Percentiles rank a stretch among this genome's conserved stretches.
phyloP scores from a whole-genome alignment of 2,113 vertebrate genomes.

The human region DNA sequence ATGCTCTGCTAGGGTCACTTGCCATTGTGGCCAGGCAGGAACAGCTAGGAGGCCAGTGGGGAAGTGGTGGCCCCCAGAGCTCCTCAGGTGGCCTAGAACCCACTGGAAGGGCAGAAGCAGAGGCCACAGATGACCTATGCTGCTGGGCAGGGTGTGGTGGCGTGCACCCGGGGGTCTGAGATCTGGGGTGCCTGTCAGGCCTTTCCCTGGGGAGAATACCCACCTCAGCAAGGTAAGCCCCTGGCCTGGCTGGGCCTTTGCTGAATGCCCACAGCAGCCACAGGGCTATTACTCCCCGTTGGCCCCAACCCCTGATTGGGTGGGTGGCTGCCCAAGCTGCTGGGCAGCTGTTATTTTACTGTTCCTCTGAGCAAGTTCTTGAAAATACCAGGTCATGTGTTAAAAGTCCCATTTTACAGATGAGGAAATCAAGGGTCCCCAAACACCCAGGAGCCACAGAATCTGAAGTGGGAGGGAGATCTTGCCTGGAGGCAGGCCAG shows the following conservation, averaged over 20 bases:
- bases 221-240: not conserved
- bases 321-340: not conserved
- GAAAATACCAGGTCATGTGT: not conserved
- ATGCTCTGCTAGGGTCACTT: not conserved
- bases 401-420: slow-evolving; percentile 1
- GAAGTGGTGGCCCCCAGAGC: too few species aligned
- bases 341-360: not conserved
- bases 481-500: not conserved
- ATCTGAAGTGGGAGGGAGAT: not conserved
- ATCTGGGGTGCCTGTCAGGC: not conserved
- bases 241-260: not conserved
- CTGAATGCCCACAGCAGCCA: not conserved
- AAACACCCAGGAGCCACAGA: not conserved
- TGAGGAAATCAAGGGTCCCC: not conserved
- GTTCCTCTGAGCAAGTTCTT: not conserved
- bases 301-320: not conserved
- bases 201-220: not conserved
- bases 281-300: not conserved
- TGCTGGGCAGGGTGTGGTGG: not conserved
- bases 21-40: not conserved
- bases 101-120: not conserved
- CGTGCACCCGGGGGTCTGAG: not conserved
- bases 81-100: not conserved
- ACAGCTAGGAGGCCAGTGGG: not conserved
- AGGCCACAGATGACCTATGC: not conserved